Base-by-base conservation (phyloP, 2,113 vertebrate species). In the Leptobrachium leishanense region DNA sequence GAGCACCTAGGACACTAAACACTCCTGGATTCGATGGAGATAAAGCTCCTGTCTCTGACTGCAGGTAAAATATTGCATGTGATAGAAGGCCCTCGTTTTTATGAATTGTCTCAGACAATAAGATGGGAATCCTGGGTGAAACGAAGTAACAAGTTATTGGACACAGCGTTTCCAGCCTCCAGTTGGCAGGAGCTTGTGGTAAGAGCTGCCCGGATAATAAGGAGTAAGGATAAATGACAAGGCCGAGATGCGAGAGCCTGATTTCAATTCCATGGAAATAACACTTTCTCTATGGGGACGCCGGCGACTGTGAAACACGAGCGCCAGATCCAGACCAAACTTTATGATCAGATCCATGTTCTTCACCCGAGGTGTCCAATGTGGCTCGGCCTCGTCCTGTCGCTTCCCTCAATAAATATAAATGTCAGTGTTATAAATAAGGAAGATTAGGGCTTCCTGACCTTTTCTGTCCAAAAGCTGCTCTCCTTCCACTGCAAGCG, bases 361-460 rank as follows among this genome's bases (percentile, higher is more conserved):
- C 68, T 43, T 68, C 50, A 50, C 71, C 43, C 63, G 46, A 20
- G 73, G 44, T 74, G 73, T 68, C 73, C 66, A 59, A 68, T n/a
- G 40, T 12, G 3, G 12, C 46, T 74, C 43, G 53, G 15, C 64
- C 8, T 66, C 43, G 31, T 77, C 9, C 71, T 71, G 46, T 70
- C 50, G 46, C 44, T 70, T 13, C n/a, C 41, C 71, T 74, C 71
- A 74, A 80, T 80, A 80, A 80, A 73, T 80, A 80, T 80, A 80
- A 80, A 80, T 80, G 77, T 80, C 77, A 80, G 46, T 4, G 64
- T 59, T 80, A 80, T 80, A 74, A 80, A 68, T 80, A 80, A 68
- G 20, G 77, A 15, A 80, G 77, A 80, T 80, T 80, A 80, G 77
- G 77, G 63, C 77, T 74, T 20, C 71, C 63, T 80, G 77, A 80